phyloP scores from a whole-genome alignment of 1,140 invertebrate species.

The Micrasema minimum region DNA sequence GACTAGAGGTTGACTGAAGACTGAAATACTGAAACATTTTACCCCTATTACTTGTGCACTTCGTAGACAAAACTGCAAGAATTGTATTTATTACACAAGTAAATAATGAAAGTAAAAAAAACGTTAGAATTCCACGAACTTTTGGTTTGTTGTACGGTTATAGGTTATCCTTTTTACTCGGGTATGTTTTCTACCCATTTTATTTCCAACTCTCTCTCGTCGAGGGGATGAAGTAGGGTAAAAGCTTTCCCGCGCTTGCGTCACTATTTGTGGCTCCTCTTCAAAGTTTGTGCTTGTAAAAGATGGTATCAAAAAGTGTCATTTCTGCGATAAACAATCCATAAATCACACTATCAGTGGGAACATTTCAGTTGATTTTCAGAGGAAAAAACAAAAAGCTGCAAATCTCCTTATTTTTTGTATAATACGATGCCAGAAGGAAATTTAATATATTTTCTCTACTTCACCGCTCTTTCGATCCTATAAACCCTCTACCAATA shows the following conservation, averaged over 20 bases:
- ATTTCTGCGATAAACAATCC: conserved; percentile 43
- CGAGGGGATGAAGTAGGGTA: neutral
- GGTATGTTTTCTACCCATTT: neutral
- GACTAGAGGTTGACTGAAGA: conserved; percentile 8
- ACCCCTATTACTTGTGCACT: conserved; percentile 16
- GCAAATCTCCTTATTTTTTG: too few relatives aligned
- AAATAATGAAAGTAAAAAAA: too few relatives aligned
- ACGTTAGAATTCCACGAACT: too few relatives aligned
- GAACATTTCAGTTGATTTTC: conserved; percentile 38
- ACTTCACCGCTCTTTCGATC: too few relatives aligned
- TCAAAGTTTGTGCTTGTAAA: conserved; percentile 26
- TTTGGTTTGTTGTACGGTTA: too few relatives aligned
- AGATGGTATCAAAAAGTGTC: conserved; percentile 41
- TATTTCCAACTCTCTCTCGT: neutral
- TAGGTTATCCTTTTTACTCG: neutral
- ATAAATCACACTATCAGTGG: conserved; percentile 41
- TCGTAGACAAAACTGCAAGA: neutral
- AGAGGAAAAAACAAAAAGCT: conserved; percentile 29
- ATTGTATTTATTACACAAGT: too few relatives aligned
- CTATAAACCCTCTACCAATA: too few relatives aligned
- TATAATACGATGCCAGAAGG: too few relatives aligned
- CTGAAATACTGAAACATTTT: conserved; percentile 38
- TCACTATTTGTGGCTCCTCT: conserved; percentile 19
- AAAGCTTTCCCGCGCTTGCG: conserved; percentile 18
- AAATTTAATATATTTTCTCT: too few relatives aligned